phyloP scores from a whole-genome alignment of 2,888 invertebrate species.

The Nephrotoma flavescens region DNA sequence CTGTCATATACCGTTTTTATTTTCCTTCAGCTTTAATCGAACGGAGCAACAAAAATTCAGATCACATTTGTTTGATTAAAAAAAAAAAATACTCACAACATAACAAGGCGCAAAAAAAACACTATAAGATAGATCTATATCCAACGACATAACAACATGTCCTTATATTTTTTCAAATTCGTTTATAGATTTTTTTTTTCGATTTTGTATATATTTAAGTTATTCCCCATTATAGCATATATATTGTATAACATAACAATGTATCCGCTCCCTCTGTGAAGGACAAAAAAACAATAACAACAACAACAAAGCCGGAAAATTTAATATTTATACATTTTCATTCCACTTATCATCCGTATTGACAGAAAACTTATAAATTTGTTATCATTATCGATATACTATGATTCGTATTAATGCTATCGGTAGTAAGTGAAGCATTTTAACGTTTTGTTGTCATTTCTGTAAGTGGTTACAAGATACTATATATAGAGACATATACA shows the following conservation, averaged over 20 bases:
- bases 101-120: not conserved
- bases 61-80: not conserved
- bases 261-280: not conserved
- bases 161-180: not conserved
- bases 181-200: not conserved
- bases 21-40: not conserved
- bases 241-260: not conserved
- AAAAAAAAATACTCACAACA: not conserved
- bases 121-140: not conserved
- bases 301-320: not conserved
- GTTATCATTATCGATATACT: not conserved
- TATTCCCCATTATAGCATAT: not conserved
- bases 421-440: not conserved
- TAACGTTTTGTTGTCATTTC: not conserved
- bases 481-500: not conserved
- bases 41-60: not conserved
- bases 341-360: not conserved
- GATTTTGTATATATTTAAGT: not conserved
- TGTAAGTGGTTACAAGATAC: not conserved
- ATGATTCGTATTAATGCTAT: not conserved
- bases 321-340: not conserved
- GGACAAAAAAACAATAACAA: not conserved
- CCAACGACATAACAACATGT: not conserved
- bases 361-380: not conserved
- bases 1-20: not conserved